Conservation (phyloP, 2,797 vertebrate species). For the Pipistrellus pipistrellus region DNA sequence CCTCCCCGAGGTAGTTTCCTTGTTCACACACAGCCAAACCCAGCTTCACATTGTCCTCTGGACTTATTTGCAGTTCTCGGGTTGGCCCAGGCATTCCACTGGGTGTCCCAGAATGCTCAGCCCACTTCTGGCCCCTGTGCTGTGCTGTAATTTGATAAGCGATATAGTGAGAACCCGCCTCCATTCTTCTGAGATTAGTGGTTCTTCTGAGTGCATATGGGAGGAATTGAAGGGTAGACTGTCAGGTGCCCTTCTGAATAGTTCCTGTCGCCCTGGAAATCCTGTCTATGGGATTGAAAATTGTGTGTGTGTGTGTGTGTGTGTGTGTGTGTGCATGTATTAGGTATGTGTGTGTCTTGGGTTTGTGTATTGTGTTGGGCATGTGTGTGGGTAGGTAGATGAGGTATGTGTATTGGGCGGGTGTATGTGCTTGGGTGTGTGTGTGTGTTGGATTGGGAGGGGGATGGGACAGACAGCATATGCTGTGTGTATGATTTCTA, state of each 20-base stretch:
- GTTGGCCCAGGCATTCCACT: not conserved
- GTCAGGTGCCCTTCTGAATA: fast-evolving
- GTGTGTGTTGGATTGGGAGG: not conserved
- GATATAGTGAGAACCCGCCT: fast-evolving
- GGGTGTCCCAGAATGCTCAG: fast-evolving
- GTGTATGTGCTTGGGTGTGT: too few relatives aligned
- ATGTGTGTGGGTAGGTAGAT: not conserved
- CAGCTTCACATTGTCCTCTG: too few relatives aligned
- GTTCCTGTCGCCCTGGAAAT: not conserved
- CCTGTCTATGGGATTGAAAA: not conserved
- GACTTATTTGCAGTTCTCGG: fast-evolving
- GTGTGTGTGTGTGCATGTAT: not conserved
- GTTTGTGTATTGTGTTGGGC: not conserved
- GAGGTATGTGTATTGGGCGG: not conserved
- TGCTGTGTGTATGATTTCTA: fast-evolving
- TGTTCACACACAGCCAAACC: not conserved
- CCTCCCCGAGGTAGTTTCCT: fast-evolving
- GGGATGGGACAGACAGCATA: fast-evolving
- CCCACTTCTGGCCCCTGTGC: too few relatives aligned
- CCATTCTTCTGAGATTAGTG: fast-evolving
- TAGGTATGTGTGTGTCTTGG: not conserved
- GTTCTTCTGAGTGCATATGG: fast-evolving
- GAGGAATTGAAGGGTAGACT: too few relatives aligned
- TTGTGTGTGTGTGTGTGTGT: not conserved
- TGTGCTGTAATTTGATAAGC: not conserved